Percentiles rank a stretch among this genome's conserved stretches.
Evolutionary conservation across 1,140 invertebrate genomes (phyloP).

Genomic region (Pygmarrhopalites habei): DNA sequence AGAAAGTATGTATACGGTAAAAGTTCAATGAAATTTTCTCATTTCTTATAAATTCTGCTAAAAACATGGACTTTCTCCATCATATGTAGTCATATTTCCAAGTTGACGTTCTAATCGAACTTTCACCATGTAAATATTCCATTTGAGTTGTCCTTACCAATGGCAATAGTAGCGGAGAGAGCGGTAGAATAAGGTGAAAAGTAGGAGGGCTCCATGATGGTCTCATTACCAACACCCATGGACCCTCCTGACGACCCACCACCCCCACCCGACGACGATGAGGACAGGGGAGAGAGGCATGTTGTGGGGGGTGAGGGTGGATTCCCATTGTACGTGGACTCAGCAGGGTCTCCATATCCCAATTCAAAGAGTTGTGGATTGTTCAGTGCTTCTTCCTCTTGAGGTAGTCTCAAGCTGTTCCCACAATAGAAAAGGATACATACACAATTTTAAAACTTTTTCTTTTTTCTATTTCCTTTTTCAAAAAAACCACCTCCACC

Average conservation of each 20-base stretch:
- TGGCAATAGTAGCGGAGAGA: constrained; percentile 76
- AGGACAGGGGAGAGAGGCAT: constrained; percentile 33
- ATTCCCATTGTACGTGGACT: constrained; percentile 3
- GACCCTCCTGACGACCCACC: background rate
- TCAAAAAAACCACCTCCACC: too few species aligned
- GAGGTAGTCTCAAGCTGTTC: constrained; percentile 24
- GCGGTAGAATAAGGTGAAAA: constrained; percentile 73
- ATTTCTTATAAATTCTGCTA: too few species aligned
- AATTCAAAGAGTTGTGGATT: background rate
- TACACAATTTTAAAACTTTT: too few species aligned
- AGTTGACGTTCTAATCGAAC: too few species aligned
- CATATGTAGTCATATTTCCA: too few species aligned
- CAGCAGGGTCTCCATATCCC: constrained; percentile 3
- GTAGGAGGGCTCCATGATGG: constrained; percentile 54
- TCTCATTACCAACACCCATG: constrained; percentile 14
- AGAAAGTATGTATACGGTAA: too few species aligned
- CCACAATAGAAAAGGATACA: too few species aligned
- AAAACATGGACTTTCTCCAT: too few species aligned
- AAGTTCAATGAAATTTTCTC: too few species aligned
- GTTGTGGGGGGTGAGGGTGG: constrained; percentile 35
- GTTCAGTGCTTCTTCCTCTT: constrained; percentile 10
- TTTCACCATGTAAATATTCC: too few species aligned
- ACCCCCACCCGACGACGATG: constrained; percentile 11
- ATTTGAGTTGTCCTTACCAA: constrained; percentile 52
- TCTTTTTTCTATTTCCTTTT: too few species aligned